A percentile compares a stretch with the other conserved stretches of the same genome.
phyloP scores from a whole-genome alignment of 2,888 invertebrate species.

The Apotomis turbidana region DNA sequence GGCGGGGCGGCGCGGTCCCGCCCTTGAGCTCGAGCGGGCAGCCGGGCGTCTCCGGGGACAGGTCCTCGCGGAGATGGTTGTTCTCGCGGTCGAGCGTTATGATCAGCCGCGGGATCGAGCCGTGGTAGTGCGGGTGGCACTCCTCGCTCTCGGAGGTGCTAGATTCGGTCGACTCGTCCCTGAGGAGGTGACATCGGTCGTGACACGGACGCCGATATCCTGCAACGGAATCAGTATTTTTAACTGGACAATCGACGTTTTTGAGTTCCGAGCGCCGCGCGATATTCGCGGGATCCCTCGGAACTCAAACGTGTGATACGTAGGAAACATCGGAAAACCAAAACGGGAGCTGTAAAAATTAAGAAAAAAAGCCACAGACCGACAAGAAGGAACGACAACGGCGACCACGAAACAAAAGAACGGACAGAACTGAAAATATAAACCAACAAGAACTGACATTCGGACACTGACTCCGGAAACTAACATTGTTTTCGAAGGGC shows the following conservation, averaged over 20 bases:
- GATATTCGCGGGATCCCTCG: neutral
- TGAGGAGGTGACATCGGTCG: constrained; percentile 62
- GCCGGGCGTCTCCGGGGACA: constrained; percentile 73
- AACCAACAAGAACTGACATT: neutral
- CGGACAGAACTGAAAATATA: constrained; percentile 9
- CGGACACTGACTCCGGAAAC: neutral
- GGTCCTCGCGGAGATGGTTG: constrained; percentile 68
- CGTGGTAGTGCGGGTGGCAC: constrained; percentile 67
- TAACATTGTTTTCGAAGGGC: constrained; percentile 1
- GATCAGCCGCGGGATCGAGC: constrained; percentile 75
- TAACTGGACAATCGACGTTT: constrained; percentile 5
- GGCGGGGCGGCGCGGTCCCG: constrained; percentile 52
- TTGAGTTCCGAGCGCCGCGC: constrained; percentile 12
- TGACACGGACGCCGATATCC: constrained; percentile 68
- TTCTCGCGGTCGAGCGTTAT: constrained; percentile 74
- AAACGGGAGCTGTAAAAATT: constrained; percentile 36
- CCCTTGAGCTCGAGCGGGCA: constrained; percentile 65
- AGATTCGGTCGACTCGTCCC: constrained; percentile 74
- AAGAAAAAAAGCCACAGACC: constrained; percentile 32
- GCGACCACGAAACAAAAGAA: constrained; percentile 16
- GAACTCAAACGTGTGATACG: constrained; percentile 44
- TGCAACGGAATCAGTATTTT: constrained; percentile 56
- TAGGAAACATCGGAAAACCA: constrained; percentile 36
- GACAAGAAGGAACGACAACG: constrained; percentile 18
- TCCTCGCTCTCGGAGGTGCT: constrained; percentile 75